Evolutionary conservation across 2,113 vertebrate genomes (phyloP).

Genomic region (Phoxinus phoxinus): DNA sequence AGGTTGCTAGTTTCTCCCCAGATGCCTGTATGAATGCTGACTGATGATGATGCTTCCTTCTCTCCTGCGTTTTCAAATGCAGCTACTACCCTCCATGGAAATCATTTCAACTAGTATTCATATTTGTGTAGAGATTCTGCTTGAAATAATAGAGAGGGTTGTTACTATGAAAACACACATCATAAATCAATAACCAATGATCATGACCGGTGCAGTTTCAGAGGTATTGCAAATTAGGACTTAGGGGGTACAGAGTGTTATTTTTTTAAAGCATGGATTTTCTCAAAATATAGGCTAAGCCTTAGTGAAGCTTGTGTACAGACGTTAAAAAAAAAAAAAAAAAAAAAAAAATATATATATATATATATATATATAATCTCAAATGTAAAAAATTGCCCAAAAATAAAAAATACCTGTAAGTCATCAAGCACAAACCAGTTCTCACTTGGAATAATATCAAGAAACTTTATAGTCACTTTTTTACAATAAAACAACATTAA

Average conservation of each 20-base stretch:
- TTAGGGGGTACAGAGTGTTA: background rate
- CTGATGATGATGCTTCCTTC: slow-evolving; percentile 56
- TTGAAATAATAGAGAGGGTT: background rate
- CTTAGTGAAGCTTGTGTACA: background rate
- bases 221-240: slow-evolving; percentile 11
- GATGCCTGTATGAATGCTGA: slow-evolving; percentile 64
- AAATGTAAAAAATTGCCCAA: background rate
- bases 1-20: slow-evolving; percentile 59
- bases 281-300: background rate
- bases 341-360: no score
- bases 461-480: background rate
- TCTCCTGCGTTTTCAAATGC: background rate
- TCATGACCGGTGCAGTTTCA: background rate
- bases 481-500: slow-evolving; percentile 27
- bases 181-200: background rate
- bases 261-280: background rate
- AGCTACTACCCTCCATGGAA: background rate
- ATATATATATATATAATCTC: background rate
- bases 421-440: background rate
- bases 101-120: background rate
- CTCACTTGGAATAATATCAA: background rate
- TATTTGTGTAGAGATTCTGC: slow-evolving; percentile 7
- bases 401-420: background rate
- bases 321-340: background rate
- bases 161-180: slow-evolving; percentile 9